A percentile compares a stretch with the other conserved stretches of the same genome.
phyloP scores from a whole-genome alignment of 2,113 vertebrate species.

The Nipponia nippon region DNA sequence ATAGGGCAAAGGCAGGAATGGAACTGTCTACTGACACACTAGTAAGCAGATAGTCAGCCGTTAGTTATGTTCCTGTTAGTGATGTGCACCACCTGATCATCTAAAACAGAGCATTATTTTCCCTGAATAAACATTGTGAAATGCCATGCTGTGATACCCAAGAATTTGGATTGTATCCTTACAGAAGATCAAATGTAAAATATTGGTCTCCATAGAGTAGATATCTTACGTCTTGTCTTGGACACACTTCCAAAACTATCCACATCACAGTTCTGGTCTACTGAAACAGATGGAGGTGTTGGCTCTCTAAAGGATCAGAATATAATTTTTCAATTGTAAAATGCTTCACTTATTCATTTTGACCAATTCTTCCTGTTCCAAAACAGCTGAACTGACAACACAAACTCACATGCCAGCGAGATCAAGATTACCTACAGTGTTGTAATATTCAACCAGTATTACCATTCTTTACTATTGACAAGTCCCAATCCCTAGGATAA shows the following conservation, averaged over 20 bases:
- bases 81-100: background rate
- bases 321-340: background rate
- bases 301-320: background rate
- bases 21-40: background rate
- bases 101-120: background rate
- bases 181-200: background rate
- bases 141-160: background rate
- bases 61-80: background rate
- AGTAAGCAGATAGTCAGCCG: background rate
- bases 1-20: background rate
- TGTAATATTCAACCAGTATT: background rate
- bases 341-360: background rate
- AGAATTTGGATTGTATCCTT: background rate
- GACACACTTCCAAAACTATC: background rate
- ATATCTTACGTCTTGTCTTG: background rate
- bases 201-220: background rate
- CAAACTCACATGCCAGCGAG: background rate
- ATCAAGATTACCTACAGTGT: background rate
- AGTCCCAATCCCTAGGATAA: background rate
- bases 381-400: background rate
- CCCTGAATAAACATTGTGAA: background rate
- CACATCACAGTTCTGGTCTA: background rate
- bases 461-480: background rate
- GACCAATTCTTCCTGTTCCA: background rate
- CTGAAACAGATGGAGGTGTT: background rate